Percentiles rank a stretch among this genome's conserved stretches.
Evolutionary conservation across 2,797 vertebrate species (phyloP).

Genomic region (Echeneis naucrates): DNA sequence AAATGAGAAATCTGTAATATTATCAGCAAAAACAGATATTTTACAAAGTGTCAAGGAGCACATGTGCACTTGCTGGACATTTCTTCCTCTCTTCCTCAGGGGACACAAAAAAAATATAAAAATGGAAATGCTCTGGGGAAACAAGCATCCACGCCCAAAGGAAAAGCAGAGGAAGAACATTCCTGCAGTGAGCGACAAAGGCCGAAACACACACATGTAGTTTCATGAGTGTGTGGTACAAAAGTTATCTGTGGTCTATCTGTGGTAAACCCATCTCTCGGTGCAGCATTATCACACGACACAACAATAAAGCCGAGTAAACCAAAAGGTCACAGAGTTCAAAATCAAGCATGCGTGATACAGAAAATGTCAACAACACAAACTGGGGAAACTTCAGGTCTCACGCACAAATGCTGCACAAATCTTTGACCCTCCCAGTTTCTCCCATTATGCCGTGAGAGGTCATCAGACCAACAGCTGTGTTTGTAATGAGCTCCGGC

Average conservation of each 20-base stretch:
- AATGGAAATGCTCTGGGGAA: conserved; percentile 33
- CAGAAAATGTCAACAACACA: conserved; percentile 14
- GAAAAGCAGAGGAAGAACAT: conserved; percentile 69
- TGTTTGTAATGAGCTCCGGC: conserved; percentile 36
- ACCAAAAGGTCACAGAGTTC: conserved; percentile 19
- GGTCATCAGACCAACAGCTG: conserved; percentile 51
- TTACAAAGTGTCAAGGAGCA: neutral
- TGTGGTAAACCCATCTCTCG: neutral
- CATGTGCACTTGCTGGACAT: neutral
- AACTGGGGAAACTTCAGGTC: conserved; percentile 15
- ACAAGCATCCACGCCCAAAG: conserved; percentile 38
- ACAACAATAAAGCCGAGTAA: neutral
- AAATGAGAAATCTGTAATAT: neutral
- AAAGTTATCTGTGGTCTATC: neutral
- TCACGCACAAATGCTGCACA: conserved; percentile 18
- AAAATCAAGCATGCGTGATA: conserved; percentile 12
- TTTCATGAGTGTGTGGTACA: neutral
- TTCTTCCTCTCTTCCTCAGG: conserved; percentile 25
- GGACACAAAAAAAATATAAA: conserved; percentile 3
- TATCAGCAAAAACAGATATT: neutral
- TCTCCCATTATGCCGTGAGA: conserved; percentile 1
- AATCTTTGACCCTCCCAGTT: conserved; percentile 39
- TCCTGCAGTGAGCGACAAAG: conserved; percentile 46
- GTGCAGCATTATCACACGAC: neutral
- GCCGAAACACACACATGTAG: conserved; percentile 9